phyloP scores from a whole-genome alignment of 2,113 vertebrate genomes.

The Callorhinus ursinus region DNA sequence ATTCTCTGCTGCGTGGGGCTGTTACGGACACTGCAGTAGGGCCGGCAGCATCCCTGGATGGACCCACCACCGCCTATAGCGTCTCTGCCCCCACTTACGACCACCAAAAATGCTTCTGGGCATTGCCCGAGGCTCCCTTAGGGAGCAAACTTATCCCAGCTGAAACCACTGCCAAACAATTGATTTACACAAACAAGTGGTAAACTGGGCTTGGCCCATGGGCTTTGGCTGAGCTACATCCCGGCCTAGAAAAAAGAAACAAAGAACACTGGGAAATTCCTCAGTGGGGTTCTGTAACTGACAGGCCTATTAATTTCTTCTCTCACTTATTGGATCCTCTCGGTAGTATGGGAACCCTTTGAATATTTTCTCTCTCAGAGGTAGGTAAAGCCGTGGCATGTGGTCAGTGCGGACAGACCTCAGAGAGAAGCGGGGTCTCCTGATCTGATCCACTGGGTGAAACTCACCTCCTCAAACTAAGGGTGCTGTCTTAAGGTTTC shows the following conservation, averaged over 20 bases:
- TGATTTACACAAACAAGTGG: not conserved
- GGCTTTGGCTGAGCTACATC: not conserved
- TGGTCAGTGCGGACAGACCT: not conserved
- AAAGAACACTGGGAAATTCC: not conserved
- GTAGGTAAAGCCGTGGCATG: not conserved
- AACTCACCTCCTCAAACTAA: not conserved
- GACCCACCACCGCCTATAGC: no score
- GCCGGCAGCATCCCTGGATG: no score
- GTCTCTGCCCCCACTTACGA: accelerated
- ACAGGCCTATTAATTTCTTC: not conserved
- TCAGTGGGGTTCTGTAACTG: not conserved
- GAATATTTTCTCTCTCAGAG: not conserved
- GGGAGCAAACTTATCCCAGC: not conserved
- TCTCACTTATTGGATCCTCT: not conserved
- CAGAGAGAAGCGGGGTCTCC: not conserved
- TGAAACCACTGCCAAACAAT: not conserved
- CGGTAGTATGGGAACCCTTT: not conserved
- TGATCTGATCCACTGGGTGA: no score
- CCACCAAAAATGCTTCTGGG: not conserved
- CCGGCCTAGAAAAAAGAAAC: not conserved
- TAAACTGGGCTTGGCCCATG: not conserved
- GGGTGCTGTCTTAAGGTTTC: no score
- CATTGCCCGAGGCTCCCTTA: not conserved
- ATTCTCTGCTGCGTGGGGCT: not conserved
- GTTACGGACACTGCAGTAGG: accelerated